phyloP scores from a whole-genome alignment of 2,888 invertebrate genomes.

The Sturmia bella region DNA sequence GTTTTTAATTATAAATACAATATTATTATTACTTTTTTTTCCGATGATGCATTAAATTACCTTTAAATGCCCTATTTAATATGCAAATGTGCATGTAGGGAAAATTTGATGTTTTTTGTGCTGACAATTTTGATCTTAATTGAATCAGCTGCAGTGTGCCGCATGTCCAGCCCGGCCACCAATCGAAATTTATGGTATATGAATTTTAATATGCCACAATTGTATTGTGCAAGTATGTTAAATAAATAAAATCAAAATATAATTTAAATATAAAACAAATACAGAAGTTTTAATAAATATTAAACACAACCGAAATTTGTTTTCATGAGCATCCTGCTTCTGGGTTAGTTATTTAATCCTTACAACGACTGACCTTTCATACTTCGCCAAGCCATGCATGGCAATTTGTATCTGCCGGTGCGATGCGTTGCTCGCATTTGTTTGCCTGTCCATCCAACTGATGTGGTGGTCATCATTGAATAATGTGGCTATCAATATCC shows the following conservation, averaged over 20 bases:
- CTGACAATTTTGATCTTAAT: constrained; percentile 54
- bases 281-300: constrained; percentile 27
- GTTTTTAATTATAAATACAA: constrained; percentile 6
- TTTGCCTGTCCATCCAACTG: neutral
- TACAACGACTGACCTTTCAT: neutral
- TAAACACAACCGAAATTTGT: constrained; percentile 7
- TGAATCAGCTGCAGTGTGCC: constrained; percentile 50
- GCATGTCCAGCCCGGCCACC: constrained; percentile 35
- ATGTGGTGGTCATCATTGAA: constrained; percentile 47
- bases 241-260: constrained; percentile 45
- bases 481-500: constrained; percentile 52
- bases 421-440: no score
- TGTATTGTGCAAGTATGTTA: constrained; percentile 29
- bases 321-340: constrained; percentile 21
- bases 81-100: neutral
- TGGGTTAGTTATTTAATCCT: constrained; percentile 11
- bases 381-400: neutral
- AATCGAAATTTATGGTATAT: constrained; percentile 61
- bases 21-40: neutral
- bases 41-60: constrained; percentile 12
- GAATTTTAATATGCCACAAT: constrained; percentile 65
- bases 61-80: constrained; percentile 21
- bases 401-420: neutral
- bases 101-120: constrained; percentile 16
- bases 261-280: constrained; percentile 46